Evolutionary conservation across 1,140 invertebrate species (phyloP).

Genomic region (Drosophila sturtevanti): DNA sequence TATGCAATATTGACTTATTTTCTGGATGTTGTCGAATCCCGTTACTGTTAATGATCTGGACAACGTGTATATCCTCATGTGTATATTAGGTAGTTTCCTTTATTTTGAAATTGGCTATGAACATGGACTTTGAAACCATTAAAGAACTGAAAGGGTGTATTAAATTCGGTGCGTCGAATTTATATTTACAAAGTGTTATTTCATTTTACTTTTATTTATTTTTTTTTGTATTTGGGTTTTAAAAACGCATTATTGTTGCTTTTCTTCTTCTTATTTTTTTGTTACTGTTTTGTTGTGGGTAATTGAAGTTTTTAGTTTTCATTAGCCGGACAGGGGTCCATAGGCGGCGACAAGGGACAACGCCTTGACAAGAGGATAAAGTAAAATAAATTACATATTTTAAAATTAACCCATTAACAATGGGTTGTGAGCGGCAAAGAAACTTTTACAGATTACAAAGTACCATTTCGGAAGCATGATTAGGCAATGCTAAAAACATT

Average conservation of each 20-base stretch:
- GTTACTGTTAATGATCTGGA: too few species aligned
- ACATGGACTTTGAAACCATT: too few species aligned
- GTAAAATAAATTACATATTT: slow-evolving; percentile 51
- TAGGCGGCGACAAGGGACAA: slow-evolving; percentile 52
- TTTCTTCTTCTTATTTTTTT: neutral
- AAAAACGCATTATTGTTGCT: slow-evolving; percentile 71
- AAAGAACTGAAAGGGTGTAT: neutral
- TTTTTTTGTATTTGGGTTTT: slow-evolving; percentile 47
- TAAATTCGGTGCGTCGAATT: neutral
- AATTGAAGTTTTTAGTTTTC: slow-evolving; percentile 82
- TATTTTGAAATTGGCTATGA: too few species aligned
- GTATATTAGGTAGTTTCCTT: too few species aligned
- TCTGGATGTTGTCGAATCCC: too few species aligned
- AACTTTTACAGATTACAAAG: neutral
- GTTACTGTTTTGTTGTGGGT: slow-evolving; percentile 50
- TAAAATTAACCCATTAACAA: slow-evolving; percentile 59
- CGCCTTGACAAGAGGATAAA: slow-evolving; percentile 17
- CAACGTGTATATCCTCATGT: too few species aligned
- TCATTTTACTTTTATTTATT: neutral
- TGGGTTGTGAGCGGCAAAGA: neutral
- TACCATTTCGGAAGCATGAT: too few species aligned
- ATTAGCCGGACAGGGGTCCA: slow-evolving; percentile 59
- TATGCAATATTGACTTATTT: too few species aligned
- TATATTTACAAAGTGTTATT: neutral
- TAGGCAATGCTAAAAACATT: too few species aligned